Evolutionary conservation across 1,140 invertebrate genomes (phyloP), one percentile per base, ranked within the genome.

Genomic region (Bombus pascuorum): DNA sequence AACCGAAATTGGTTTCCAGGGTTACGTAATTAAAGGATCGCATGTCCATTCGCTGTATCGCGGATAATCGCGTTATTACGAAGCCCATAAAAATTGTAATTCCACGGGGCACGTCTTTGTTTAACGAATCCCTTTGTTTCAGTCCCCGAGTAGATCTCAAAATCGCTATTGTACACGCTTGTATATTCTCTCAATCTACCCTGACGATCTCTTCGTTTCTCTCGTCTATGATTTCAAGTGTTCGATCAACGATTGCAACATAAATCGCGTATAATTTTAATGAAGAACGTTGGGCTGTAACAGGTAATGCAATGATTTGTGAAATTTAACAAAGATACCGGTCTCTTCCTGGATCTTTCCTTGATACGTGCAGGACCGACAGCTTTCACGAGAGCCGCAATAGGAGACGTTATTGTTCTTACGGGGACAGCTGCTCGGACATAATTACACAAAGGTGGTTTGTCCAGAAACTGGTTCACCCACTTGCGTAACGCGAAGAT

Each of bases 381-480:
- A 81, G 85, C 88, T 89, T 89, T 89, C 88, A 83, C 87, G 84
- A 15, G 42, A 8, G 32, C 47, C 53, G 70, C 65, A 73, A 83
- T 70, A 83, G 68, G 81, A 62, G 72, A 74, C 85, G 70, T 83
- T 89, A 89, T 89, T 89, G 84, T 89, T 89, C 71, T 42, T 89
- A 47, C 85, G 42, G 73, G 70, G 85, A 34, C 81, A 83, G 80
- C 44, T 76, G 82, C 44, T 47, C 80, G 22, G n/a, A 77, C 76
- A 68, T 77, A 89, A 89, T 86, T 77, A 79, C 66, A 86, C 87
- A 89, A 89, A 89, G 88, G 87, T 84, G 81, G 85, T 73, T 75
- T 87, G 89, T 90, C 82, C 89, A 90, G 89, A 90, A 90, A 90
- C 75, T 90, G 86, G 86, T 90, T 87, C 89, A 78, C 82, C 89